phyloP scores from a whole-genome alignment of 2,113 vertebrate species.

The pig (Sus scrofa) region T2T-Sscrofa CM000812.6:228818501-228819000 shows the following conservation, averaged over 20 bases:
- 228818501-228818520: neutral
- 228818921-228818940: neutral
- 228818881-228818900: neutral
- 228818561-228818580: neutral
- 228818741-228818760: neutral
- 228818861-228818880: neutral
- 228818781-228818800: neutral
- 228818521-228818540: neutral
- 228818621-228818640: neutral
- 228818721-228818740: neutral
- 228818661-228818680: neutral
- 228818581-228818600: neutral
- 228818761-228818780: neutral
- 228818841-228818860: neutral
- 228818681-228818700: neutral
- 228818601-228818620: neutral
- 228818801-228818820: fast-evolving
- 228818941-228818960: neutral
- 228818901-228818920: neutral
- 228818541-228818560: neutral
- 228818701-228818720: neutral
- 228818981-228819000: neutral
- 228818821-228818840: neutral
- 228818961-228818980: neutral
- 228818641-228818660: neutral